Evolutionary conservation across 2,888 invertebrate species (phyloP).

Genomic region (Amblyteles armatorius): DNA sequence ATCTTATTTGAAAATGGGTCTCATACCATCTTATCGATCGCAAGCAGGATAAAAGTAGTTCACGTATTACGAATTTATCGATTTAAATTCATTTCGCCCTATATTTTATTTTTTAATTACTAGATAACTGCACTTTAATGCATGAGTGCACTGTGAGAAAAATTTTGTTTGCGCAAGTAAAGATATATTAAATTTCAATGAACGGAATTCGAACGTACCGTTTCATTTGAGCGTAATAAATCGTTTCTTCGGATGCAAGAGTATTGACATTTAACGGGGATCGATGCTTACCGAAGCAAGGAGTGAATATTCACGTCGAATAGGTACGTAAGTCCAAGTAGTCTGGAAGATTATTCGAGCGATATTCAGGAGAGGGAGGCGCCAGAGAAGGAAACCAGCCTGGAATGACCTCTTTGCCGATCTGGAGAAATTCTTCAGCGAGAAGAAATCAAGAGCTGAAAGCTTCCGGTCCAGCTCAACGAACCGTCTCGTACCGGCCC

Average conservation of each 20-base stretch:
- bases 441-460: slow-evolving; percentile 18
- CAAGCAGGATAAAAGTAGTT: too few relatives aligned
- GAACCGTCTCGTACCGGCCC: slow-evolving; percentile 48
- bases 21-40: too few relatives aligned
- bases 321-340: slow-evolving; percentile 2
- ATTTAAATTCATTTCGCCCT: too few relatives aligned
- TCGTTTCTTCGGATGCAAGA: not conserved
- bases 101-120: too few relatives aligned
- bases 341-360: slow-evolving; percentile 29
- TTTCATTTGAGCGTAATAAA: too few relatives aligned
- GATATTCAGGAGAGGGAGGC: not conserved
- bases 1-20: too few relatives aligned
- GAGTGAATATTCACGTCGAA: not conserved
- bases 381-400: slow-evolving; percentile 8
- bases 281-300: slow-evolving; percentile 8
- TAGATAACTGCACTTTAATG: too few relatives aligned
- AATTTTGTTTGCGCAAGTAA: too few relatives aligned
- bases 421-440: not conserved
- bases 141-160: too few relatives aligned
- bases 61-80: too few relatives aligned
- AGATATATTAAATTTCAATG: too few relatives aligned
- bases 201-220: too few relatives aligned
- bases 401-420: not conserved
- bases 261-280: slow-evolving; percentile 1
- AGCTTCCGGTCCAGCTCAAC: slow-evolving; percentile 31